phyloP scores from a whole-genome alignment of 2,888 invertebrate species.

The Linnaemya tessellans region DNA sequence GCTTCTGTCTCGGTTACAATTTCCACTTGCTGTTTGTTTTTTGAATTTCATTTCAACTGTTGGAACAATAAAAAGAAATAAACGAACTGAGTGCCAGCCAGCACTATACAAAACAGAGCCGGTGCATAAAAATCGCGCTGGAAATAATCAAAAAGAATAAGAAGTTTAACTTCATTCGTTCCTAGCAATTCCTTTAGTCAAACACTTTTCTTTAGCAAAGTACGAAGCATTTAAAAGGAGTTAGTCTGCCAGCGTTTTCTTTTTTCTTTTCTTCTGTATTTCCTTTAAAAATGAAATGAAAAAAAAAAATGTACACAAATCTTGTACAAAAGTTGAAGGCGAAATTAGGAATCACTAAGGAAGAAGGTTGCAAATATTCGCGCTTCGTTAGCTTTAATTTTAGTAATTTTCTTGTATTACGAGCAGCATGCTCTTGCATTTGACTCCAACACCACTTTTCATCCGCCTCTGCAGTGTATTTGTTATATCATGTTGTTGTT shows the following conservation, averaged over 20 bases:
- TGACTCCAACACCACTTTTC: background rate
- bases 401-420: slow-evolving; percentile 77
- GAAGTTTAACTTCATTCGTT: slow-evolving; percentile 47
- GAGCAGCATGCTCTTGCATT: slow-evolving; percentile 48
- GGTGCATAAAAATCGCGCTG: slow-evolving; percentile 22
- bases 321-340: slow-evolving; percentile 8
- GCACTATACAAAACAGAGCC: slow-evolving; percentile 15
- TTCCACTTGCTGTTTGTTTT: slow-evolving; percentile 10
- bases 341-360: slow-evolving; percentile 54
- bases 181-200: slow-evolving; percentile 27
- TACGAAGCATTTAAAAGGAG: slow-evolving; percentile 23
- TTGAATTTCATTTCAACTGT: slow-evolving; percentile 40
- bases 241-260: slow-evolving; percentile 18
- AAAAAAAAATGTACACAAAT: slow-evolving; percentile 3
- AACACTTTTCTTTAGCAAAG: slow-evolving; percentile 17
- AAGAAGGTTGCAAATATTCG: slow-evolving; percentile 75
- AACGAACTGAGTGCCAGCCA: slow-evolving; percentile 25
- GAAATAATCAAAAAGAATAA: slow-evolving; percentile 40
- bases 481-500: background rate
- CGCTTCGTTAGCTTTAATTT: slow-evolving; percentile 81
- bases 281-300: background rate
- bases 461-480: background rate
- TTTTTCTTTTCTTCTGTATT: too few relatives aligned
- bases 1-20: slow-evolving; percentile 17
- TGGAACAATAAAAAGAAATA: slow-evolving; percentile 29